Evolutionary conservation across 2,113 vertebrate genomes (phyloP).

Genomic region (Empidonax alnorum): DNA sequence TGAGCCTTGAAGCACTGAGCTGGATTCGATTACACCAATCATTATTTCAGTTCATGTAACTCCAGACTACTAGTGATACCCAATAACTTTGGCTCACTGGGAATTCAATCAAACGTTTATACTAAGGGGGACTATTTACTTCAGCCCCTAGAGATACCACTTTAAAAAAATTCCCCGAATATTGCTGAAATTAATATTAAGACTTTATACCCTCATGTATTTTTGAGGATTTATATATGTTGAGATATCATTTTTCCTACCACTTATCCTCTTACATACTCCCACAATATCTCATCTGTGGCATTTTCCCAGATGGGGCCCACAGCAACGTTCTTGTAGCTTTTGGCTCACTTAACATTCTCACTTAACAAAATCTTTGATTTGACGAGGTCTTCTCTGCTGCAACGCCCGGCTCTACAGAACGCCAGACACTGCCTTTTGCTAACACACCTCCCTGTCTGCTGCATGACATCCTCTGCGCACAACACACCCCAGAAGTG

Average conservation of each 20-base stretch:
- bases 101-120: slow-evolving; percentile 69
- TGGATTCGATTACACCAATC: slow-evolving; percentile 42
- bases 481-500: not conserved
- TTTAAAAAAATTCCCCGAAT: slow-evolving; percentile 54
- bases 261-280: slow-evolving; percentile 68
- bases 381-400: slow-evolving; percentile 11
- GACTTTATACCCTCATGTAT: slow-evolving; percentile 69
- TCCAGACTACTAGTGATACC: slow-evolving; percentile 48
- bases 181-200: slow-evolving; percentile 70
- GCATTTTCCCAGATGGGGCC: slow-evolving; percentile 69
- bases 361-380: slow-evolving; percentile 23
- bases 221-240: slow-evolving; percentile 67
- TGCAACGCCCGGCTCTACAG: not conserved
- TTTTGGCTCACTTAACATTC: slow-evolving; percentile 62
- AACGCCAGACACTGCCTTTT: not conserved
- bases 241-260: slow-evolving; percentile 71
- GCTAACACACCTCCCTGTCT: accelerated
- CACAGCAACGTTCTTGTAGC: slow-evolving; percentile 56
- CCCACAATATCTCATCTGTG: slow-evolving; percentile 64
- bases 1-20: slow-evolving; percentile 17
- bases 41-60: slow-evolving; percentile 56
- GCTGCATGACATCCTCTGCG: not conserved
- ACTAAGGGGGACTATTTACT: slow-evolving; percentile 68
- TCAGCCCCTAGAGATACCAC: slow-evolving; percentile 64
- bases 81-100: slow-evolving; percentile 49